Evolutionary conservation across 2,113 vertebrate genomes (phyloP).

Genomic region (Cottus gobio): DNA sequence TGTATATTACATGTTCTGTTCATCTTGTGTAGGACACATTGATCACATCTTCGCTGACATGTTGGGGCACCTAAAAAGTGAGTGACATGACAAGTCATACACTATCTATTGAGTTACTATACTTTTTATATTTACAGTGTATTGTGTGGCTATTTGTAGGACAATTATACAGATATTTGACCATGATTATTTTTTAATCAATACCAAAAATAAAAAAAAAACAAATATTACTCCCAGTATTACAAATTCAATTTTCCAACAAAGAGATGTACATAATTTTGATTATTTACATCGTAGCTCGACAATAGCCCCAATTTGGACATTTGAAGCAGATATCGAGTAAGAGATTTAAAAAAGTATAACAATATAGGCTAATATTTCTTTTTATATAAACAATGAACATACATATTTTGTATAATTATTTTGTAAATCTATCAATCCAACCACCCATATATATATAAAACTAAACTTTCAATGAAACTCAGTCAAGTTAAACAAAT

Average conservation of each 20-base stretch:
- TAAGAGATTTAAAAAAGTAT: not conserved
- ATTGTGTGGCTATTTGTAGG: not conserved
- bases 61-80: conserved; percentile 83
- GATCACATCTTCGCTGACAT: conserved; percentile 87
- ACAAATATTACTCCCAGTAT: not conserved
- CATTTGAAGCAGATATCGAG: not conserved
- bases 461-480: not conserved
- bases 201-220: not conserved
- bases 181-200: not conserved
- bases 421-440: not conserved
- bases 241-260: not conserved
- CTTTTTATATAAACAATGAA: not conserved
- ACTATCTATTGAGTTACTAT: no score
- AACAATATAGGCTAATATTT: not conserved
- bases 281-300: not conserved
- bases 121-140: not conserved
- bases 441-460: no score
- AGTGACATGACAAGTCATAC: conserved; percentile 21
- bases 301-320: not conserved
- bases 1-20: not conserved
- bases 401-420: not conserved
- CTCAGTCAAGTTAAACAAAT: no score
- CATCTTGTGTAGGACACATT: conserved; percentile 79
- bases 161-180: not conserved
- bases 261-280: not conserved